Base-by-base conservation (phyloP, 2,797 vertebrate species). In the Trachops cirrhosus region DNA sequence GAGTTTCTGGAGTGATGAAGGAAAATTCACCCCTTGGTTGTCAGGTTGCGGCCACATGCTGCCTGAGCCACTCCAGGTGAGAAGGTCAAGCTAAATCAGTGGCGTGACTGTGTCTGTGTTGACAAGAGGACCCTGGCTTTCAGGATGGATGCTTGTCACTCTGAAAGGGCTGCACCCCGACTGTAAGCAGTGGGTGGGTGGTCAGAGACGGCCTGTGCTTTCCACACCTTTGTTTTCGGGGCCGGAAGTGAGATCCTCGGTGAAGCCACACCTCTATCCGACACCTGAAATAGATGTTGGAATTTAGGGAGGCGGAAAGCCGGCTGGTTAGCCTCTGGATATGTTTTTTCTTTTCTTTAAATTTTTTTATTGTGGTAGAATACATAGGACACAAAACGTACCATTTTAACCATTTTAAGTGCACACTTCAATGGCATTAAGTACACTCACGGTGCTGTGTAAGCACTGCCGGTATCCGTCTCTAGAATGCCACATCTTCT, bases 51-150 rank as follows among this genome's bases (percentile, higher is more conserved):
- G 86, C 57, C 0, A 0, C 18, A 1, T 1, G 41, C 26, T 9
- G 32, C 74, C 54, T 7, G 11, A 48, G 83, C 39, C 24, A 83
- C 92, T n/a, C 50, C 80, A 48, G 6, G 9, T 0, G n/a, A 73
- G 92, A 52, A 95, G 91, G 86, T 89, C 70, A 86, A 39, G 86
- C 88, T 71, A 83, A 77, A 46, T 26, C 59, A 52, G 46, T 5
- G 71, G 39, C 26, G 24, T 41, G 64, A 46, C 4, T 4, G 3
- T 9, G 71, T 22, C 46, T 52, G 59, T 52, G 34, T 71, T 3
- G 16, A 91, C 41, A 37, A 37, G 48, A 71, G 57, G 70, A 39
- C 59, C 24, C 48, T 29, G 3, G 82, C 46, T 0, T 32, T 74
- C 24, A 44, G 57, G 78, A 92, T 54, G 52, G 73, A 85, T 1